A percentile compares a stretch with the other conserved stretches of the same genome.
Conservation (phyloP, 2,797 vertebrate species). For the Cuculus canorus region DNA sequence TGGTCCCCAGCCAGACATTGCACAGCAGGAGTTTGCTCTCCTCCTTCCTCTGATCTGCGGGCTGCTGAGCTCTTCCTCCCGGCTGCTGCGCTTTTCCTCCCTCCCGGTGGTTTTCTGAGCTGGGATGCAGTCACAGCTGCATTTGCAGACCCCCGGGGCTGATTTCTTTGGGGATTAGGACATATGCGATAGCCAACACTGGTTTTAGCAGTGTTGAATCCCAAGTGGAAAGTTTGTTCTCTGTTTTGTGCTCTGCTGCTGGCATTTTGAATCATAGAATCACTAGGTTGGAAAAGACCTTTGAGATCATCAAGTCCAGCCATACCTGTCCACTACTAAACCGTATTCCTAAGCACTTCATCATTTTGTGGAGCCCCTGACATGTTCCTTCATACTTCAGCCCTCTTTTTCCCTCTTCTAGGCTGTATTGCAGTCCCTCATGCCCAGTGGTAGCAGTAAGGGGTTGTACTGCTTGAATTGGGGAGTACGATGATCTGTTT, state of each 20-base stretch:
- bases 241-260: neutral
- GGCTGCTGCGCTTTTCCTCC: neutral
- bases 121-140: neutral
- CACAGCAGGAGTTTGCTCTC: neutral
- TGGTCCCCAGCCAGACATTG: neutral
- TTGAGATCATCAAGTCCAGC: no score
- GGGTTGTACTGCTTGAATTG: neutral
- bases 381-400: neutral
- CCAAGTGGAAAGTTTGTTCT: neutral
- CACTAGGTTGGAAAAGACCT: no score
- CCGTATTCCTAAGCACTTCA: no score
- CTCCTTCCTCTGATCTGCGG: neutral
- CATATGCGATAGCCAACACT: neutral
- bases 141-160: neutral
- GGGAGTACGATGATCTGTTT: neutral
- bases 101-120: accelerated
- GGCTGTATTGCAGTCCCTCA: neutral
- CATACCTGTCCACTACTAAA: no score
- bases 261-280: neutral
- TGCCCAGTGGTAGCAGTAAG: neutral
- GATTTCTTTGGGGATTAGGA: neutral
- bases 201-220: neutral
- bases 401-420: neutral
- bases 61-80: neutral
- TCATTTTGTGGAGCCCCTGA: accelerated